Base-by-base conservation (phyloP, 1,140 invertebrate species). In the Epicauta chinensis region DNA sequence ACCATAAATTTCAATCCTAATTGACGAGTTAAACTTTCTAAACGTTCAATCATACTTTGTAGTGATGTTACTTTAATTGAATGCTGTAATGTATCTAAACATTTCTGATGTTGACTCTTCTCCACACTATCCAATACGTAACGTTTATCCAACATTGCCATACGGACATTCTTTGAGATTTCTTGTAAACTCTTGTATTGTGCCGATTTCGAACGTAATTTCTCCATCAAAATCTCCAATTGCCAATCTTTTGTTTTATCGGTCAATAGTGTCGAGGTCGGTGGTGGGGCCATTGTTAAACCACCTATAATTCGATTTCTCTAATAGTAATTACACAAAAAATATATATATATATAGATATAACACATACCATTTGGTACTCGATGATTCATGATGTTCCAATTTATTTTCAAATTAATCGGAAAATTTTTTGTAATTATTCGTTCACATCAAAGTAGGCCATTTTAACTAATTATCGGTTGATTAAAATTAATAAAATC, bases 51-150 rank as follows among this genome's bases (percentile, higher is more conserved):
- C 74, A 97, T 86, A 2, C 90, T 90, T 65, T 93, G 89, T 16
- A 93, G 73, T 0, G 89, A 91, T 36, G 86, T 89, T 0, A 96
- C 89, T 81, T 93, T 94, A 52, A 97, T 95, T 29, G 89, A 91
- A 67, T 94, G 88, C 68, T 97, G 93, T 49, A 97, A 73, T 34
- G 87, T 88, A 68, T 97, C 93, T 38, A 97, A 73, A 70, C 90
- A 93, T 73, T 88, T 87, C 69, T 95, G 91, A 39, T 96, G 72
- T 47, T 89, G 87, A 59, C 77, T 79, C 66, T 89, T 84, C 62
- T 96, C 92, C 23, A 84, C 78, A 61, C 78, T 85, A 58, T 96
- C 91, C 14, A 91, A 75, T 13, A 84, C 81, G 73, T 83, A 91
- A 55, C 82, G 75, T 71, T 89, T 94, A 69, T 91, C 92, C 72